Conservation (phyloP, 2,797 vertebrate genomes). For the Squalus acanthias region DNA sequence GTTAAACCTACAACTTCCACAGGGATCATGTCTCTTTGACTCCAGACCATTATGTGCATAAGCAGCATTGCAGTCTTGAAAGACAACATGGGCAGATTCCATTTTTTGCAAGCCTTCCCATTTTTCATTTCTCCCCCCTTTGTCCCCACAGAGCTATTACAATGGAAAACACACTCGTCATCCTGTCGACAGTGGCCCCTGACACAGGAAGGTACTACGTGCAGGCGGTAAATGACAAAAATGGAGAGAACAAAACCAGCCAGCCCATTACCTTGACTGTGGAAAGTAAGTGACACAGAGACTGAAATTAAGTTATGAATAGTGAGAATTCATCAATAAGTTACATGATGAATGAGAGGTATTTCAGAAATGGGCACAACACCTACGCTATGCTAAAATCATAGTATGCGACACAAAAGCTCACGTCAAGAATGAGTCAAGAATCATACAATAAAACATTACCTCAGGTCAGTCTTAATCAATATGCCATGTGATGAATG, state of each 20-base stretch:
- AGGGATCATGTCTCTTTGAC: background rate
- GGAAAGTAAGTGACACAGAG: conserved; percentile 72
- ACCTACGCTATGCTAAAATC: background rate
- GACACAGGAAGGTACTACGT: conserved; percentile 91
- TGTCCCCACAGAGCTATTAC: conserved; percentile 76
- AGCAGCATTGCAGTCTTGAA: background rate
- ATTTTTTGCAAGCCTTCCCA: background rate
- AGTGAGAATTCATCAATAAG: background rate
- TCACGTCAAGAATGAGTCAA: background rate
- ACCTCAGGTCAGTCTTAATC: background rate
- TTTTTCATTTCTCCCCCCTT: background rate
- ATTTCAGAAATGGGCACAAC: background rate
- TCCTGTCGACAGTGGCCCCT: conserved; percentile 88
- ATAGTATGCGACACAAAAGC: background rate
- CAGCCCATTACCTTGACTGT: conserved; percentile 81
- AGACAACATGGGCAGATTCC: background rate
- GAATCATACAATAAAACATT: background rate
- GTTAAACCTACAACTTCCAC: background rate
- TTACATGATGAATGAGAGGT: background rate
- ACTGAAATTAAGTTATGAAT: background rate
- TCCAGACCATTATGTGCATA: background rate
- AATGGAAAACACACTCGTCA: conserved; percentile 90
- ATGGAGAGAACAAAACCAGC: conserved; percentile 96
- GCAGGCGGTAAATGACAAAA: conserved; percentile 96
- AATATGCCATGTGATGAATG: background rate